Evolutionary conservation across 2,797 vertebrate genomes (phyloP).

Genomic region (Helostoma temminkii): DNA sequence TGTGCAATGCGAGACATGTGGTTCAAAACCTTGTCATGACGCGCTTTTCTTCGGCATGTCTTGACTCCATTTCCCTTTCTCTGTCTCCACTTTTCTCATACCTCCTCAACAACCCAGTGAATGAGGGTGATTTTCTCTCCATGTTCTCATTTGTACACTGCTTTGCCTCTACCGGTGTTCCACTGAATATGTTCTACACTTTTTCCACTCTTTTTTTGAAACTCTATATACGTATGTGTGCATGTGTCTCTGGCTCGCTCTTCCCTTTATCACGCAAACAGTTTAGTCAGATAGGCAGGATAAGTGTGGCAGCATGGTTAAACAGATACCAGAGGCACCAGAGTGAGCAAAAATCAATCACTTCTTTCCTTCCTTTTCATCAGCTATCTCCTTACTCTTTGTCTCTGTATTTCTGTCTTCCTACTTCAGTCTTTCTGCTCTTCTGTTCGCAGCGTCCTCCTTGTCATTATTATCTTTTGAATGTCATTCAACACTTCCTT

Average conservation of each 20-base stretch:
- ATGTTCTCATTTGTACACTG: slow-evolving; percentile 35
- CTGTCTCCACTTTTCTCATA: slow-evolving; percentile 32
- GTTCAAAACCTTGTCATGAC: slow-evolving; percentile 77
- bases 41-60: slow-evolving; percentile 47
- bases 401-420: slow-evolving; percentile 51
- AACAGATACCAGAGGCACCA: slow-evolving; percentile 69
- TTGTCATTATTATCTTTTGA: slow-evolving; percentile 65
- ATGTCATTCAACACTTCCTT: slow-evolving; percentile 61
- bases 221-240: slow-evolving; percentile 17
- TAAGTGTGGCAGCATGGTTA: slow-evolving; percentile 66
- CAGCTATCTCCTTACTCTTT: slow-evolving; percentile 48
- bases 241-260: slow-evolving; percentile 26
- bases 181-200: slow-evolving; percentile 42
- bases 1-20: slow-evolving; percentile 59
- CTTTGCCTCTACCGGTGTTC: slow-evolving; percentile 25
- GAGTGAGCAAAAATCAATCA: slow-evolving; percentile 77
- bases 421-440: slow-evolving; percentile 57
- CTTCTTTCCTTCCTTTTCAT: slow-evolving; percentile 66
- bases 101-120: slow-evolving; percentile 44
- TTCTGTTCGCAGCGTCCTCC: slow-evolving; percentile 47
- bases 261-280: slow-evolving; percentile 29
- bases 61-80: slow-evolving; percentile 39
- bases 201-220: slow-evolving; percentile 29
- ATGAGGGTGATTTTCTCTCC: slow-evolving; percentile 13
- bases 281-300: slow-evolving; percentile 69